These are phyloP conservation scores for Cataglyphis livida DNA, from an alignment of 2,888 invertebrate genomes.

Conservation along the genomic window DNA sequence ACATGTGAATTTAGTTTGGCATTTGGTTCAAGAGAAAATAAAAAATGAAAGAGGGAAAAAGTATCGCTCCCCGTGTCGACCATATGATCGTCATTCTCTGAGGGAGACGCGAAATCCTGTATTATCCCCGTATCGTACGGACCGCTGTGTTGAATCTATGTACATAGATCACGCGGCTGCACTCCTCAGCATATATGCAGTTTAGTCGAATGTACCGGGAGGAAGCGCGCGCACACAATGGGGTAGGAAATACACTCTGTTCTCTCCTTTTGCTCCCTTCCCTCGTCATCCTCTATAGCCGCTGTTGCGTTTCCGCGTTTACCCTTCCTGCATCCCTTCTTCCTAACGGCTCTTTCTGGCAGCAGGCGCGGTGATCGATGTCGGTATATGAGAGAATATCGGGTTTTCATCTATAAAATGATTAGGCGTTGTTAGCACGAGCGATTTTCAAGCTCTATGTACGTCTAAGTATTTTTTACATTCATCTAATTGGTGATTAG, in stretches of 20 bases:
- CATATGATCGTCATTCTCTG: slow-evolving; percentile 50
- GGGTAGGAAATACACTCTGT: slow-evolving; percentile 36
- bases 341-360: slow-evolving; percentile 43
- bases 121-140: slow-evolving; percentile 35
- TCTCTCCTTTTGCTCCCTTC: slow-evolving; percentile 25
- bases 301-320: slow-evolving; percentile 31
- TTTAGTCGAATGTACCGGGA: slow-evolving; percentile 52
- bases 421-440: slow-evolving; percentile 55
- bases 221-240: slow-evolving; percentile 47
- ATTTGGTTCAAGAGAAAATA: slow-evolving; percentile 55
- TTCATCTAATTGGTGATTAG: background rate
- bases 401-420: slow-evolving; percentile 54
- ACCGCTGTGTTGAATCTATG: slow-evolving; percentile 54
- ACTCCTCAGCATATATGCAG: slow-evolving; percentile 31
- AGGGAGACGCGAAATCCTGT: slow-evolving; percentile 59
- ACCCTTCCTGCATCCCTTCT: slow-evolving; percentile 56
- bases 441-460: background rate
- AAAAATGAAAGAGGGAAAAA: slow-evolving; percentile 5
- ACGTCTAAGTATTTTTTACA: background rate
- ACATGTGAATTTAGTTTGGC: slow-evolving; percentile 56
- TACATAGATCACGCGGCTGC: slow-evolving; percentile 45
- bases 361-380: slow-evolving; percentile 77
- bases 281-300: slow-evolving; percentile 15
- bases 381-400: slow-evolving; percentile 76
- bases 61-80: slow-evolving; percentile 20